A percentile compares a stretch with the other conserved stretches of the same genome.
These are phyloP conservation scores for Haemorhous mexicanus DNA, from an alignment of 2,113 vertebrate genomes.

Conservation along the genomic window DNA sequence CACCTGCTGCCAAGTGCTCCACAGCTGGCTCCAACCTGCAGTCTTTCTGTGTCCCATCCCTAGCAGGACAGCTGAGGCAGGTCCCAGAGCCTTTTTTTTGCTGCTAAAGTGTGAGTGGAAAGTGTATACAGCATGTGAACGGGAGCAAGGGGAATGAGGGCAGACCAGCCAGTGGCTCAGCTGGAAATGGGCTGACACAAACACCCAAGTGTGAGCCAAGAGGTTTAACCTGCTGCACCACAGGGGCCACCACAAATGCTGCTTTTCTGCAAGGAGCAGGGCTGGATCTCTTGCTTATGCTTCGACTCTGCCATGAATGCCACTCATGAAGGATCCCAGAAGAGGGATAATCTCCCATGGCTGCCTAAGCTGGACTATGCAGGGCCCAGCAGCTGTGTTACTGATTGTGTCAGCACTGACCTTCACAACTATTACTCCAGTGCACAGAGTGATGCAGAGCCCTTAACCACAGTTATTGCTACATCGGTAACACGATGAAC, in stretches of 20 bases:
- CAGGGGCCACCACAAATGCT: not conserved
- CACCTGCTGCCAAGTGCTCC: not conserved
- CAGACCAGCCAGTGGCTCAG: not conserved
- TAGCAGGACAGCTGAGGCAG: not conserved
- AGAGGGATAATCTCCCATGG: not conserved
- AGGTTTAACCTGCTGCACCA: not conserved
- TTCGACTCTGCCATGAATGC: not conserved
- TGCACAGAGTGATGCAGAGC: not conserved
- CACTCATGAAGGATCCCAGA: not conserved
- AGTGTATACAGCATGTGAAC: not conserved
- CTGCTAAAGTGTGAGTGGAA: not conserved
- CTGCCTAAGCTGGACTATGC: not conserved
- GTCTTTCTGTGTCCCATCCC: not conserved
- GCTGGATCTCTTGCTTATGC: not conserved
- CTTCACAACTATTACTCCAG: not conserved
- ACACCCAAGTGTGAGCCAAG: not conserved
- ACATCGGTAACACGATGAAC: not conserved
- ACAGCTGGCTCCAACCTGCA: not conserved
- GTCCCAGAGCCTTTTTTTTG: not conserved
- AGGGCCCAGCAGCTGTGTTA: not conserved
- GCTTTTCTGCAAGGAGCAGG: not conserved
- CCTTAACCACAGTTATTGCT: not conserved
- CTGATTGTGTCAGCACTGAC: not conserved
- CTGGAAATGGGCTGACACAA: not conserved
- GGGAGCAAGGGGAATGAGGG: not conserved